A percentile compares a stretch with the other conserved stretches of the same genome.
phyloP scores from a whole-genome alignment of 2,888 invertebrate genomes.

The Labia minor region DNA sequence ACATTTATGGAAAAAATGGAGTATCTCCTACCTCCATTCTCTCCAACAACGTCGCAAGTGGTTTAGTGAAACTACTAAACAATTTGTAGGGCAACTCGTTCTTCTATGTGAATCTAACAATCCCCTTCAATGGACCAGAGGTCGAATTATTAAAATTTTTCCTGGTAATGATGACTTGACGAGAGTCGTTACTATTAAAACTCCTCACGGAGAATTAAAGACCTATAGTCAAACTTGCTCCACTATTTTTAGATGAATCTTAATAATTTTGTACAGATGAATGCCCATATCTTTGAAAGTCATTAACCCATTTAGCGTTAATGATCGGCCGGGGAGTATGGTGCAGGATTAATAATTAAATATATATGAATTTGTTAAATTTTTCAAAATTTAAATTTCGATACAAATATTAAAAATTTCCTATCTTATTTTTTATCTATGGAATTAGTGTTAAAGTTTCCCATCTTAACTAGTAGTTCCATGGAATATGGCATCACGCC shows the following conservation, averaged over 20 bases:
- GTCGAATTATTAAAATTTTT: background rate
- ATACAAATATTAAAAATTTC: too few relatives aligned
- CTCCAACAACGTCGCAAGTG: conserved; percentile 20
- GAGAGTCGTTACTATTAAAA: background rate
- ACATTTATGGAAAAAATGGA: conserved; percentile 23
- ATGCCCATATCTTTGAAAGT: too few relatives aligned
- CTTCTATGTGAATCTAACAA: background rate
- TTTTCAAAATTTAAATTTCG: too few relatives aligned
- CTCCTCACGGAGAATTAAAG: background rate
- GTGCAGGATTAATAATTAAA: too few relatives aligned
- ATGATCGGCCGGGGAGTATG: too few relatives aligned
- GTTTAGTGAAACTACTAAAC: background rate
- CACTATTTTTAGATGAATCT: background rate
- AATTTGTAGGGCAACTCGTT: background rate
- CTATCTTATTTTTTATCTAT: too few relatives aligned
- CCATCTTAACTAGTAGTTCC: too few relatives aligned
- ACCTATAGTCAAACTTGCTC: background rate
- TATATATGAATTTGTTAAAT: too few relatives aligned
- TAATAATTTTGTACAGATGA: too few relatives aligned
- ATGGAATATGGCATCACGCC: too few relatives aligned
- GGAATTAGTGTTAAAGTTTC: too few relatives aligned
- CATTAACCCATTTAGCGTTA: too few relatives aligned
- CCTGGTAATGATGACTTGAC: background rate
- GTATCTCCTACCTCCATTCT: conserved; percentile 18
- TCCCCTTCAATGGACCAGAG: background rate